Evolutionary conservation across 2,797 vertebrate genomes (phyloP).

Genomic region (Remorina albescens): DNA sequence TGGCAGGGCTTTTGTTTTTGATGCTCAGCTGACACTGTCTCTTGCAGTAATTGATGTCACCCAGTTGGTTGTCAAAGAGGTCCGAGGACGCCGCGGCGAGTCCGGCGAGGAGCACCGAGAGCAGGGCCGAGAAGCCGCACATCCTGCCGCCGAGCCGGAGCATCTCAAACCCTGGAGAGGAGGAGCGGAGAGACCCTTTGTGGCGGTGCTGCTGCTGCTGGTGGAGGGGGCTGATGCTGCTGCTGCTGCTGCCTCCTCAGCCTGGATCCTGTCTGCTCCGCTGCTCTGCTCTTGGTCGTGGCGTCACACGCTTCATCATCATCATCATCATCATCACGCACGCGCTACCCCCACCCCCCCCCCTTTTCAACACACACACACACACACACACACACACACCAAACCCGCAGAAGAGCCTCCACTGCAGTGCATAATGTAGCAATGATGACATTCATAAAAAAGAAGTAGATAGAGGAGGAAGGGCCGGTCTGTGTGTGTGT

Average conservation of each 20-base stretch:
- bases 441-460: conserved; percentile 45
- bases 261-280: conserved; percentile 57
- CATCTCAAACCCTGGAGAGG: conserved; percentile 68
- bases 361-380: conserved; percentile 24
- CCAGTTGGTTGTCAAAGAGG: conserved; percentile 90
- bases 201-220: conserved; percentile 79
- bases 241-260: conserved; percentile 65
- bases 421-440: conserved; percentile 65
- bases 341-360: conserved; percentile 45
- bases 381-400: conserved; percentile 14
- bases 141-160: conserved; percentile 76
- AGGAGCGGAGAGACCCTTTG: conserved; percentile 78
- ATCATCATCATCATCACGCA: conserved; percentile 67
- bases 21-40: conserved; percentile 89
- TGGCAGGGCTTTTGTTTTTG: conserved; percentile 85
- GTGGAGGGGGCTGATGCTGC: conserved; percentile 73
- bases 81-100: conserved; percentile 83
- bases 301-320: conserved; percentile 79
- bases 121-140: conserved; percentile 78
- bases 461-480: neutral
- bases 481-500: neutral
- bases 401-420: conserved; percentile 39
- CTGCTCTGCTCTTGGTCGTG: conserved; percentile 67
- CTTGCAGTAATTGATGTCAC: conserved; percentile 93
- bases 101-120: conserved; percentile 80